Evolutionary conservation across 2,797 vertebrate genomes (phyloP).

Genomic region (Caiman crocodilus): DNA sequence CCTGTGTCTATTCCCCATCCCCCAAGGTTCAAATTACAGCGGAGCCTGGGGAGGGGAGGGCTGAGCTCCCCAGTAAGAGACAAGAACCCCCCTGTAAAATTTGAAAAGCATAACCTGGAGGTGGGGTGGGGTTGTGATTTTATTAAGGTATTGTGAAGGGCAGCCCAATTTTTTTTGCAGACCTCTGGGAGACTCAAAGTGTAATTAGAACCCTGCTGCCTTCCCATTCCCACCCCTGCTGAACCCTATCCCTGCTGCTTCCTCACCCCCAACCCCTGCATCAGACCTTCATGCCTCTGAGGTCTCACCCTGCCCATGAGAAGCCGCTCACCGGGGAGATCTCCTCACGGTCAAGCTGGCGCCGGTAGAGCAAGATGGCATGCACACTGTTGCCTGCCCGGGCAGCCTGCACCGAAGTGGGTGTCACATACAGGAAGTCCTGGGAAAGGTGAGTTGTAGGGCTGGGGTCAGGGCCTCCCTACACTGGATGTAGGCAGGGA

Average conservation of each 20-base stretch:
- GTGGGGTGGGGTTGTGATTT: too few species aligned
- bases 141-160: too few species aligned
- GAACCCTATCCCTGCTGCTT: background rate
- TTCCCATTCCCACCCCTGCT: too few species aligned
- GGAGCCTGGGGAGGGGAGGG: too few species aligned
- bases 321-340: slow-evolving; percentile 86
- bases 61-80: too few species aligned
- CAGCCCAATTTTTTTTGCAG: too few species aligned
- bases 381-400: slow-evolving; percentile 91
- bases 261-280: background rate
- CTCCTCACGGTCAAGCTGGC: slow-evolving; percentile 93
- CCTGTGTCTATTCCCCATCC: too few species aligned
- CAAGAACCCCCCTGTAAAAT: too few species aligned
- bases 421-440: slow-evolving; percentile 90
- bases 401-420: slow-evolving; percentile 89
- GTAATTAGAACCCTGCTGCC: background rate
- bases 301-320: background rate
- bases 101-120: background rate
- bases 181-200: too few species aligned
- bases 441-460: slow-evolving; percentile 47
- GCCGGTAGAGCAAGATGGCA: slow-evolving; percentile 91
- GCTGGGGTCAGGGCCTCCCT: background rate
- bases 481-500: background rate
- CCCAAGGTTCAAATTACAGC: too few species aligned
- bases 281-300: accelerated